Evolutionary conservation across 35 echinoderm and acorn worm species (phyloP).

Genomic region (Lytechinus variegatus): DNA sequence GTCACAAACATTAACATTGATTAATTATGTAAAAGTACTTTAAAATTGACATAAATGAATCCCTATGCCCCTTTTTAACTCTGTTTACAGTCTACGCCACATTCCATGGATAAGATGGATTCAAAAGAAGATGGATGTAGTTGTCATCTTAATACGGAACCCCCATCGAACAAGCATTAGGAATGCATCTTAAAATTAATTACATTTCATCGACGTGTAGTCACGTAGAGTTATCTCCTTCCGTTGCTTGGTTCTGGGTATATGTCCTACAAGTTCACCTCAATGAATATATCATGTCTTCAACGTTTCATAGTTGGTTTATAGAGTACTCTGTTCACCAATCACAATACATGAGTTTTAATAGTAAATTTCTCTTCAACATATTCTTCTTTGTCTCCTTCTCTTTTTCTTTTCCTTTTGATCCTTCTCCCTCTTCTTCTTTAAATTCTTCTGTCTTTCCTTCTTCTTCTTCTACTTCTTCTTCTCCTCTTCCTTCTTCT

Average conservation of each 20-base stretch:
- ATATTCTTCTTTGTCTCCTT: neutral
- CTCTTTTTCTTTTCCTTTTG: neutral
- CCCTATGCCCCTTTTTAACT: too few species aligned
- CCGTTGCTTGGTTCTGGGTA: neutral
- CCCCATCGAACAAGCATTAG: neutral
- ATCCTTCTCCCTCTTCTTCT: neutral
- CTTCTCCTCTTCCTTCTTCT: neutral
- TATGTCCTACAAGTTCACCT: neutral
- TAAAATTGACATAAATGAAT: too few species aligned
- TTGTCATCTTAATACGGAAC: neutral
- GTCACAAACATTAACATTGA: too few species aligned
- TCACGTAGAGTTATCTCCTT: neutral
- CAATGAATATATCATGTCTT: neutral
- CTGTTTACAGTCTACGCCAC: neutral
- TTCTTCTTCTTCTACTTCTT: neutral
- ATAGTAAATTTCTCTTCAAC: too few species aligned
- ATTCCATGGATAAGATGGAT: neutral
- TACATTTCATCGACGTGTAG: constrained; percentile 11
- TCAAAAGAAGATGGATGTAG: neutral
- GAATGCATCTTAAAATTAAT: constrained; percentile 20
- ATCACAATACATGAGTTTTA: too few species aligned
- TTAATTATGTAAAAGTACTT: too few species aligned
- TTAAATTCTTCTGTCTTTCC: neutral
- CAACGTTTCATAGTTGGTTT: neutral
- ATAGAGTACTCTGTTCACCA: too few species aligned